Evolutionary conservation across 1,140 invertebrate species (phyloP), one percentile per base, ranked within the genome.

Genomic region (Ips nitidus): DNA sequence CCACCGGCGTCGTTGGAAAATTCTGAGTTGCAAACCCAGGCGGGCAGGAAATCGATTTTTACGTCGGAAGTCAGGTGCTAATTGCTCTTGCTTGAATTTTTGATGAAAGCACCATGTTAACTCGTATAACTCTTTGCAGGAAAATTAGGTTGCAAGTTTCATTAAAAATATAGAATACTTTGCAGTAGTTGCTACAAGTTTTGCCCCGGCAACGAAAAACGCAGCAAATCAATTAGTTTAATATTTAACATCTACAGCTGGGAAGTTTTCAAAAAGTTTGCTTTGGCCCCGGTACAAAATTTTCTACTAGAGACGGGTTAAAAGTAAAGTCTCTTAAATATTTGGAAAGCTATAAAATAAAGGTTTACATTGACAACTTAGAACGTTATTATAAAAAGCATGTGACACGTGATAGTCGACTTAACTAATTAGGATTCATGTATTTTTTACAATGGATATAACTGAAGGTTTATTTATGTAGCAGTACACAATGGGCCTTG

Each of bases 51-150:
- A 68, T 68, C 57, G 66, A 68, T 68, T 68, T 68, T 67, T 68
- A 22, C 56, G 66, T 68, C 66, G 66, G 66, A 68, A 68, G 66
- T 68, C 59, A 60, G 66, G 66, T 60, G 66, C 59, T 68, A 68
- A 68, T 68, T 68, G 66, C 57, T 52, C 41, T 36, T 7, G 57
- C 8, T 52, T 68, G 52, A 68, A 68, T 68, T 68, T 68, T 61
- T 68, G 57, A 68, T 68, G 47, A 66, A 66, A 58, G 42, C 57
- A 36, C 41, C 52, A 55, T 64, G 62, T 41, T 53, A 41, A 61
- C 59, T 61, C 43, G 8, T 42, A 47, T 22, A 22, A 22, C 22
- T 22, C 22, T 22, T 22, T 22, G 22, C 22, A 22, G 22, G 22
- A 22, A 22, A 22, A 22, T 22, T 22, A 22, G 22, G 22, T 22